phyloP scores from a whole-genome alignment of 2,797 vertebrate genomes.

The Glossophaga mutica region DNA sequence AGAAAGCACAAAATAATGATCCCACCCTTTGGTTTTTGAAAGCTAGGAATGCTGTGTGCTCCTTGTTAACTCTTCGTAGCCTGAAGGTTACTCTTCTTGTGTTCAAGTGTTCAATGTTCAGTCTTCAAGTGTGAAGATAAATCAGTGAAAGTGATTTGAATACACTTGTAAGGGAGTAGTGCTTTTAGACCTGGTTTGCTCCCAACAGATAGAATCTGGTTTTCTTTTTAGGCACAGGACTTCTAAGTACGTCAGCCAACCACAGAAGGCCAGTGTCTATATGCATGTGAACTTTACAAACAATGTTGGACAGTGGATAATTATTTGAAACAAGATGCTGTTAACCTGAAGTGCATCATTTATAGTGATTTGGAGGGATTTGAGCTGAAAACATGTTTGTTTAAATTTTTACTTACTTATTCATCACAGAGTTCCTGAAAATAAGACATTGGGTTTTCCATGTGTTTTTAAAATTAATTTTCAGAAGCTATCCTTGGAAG shows the following conservation, averaged over 20 bases:
- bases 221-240: slow-evolving; percentile 42
- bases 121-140: background rate
- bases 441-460: slow-evolving; percentile 43
- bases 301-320: background rate
- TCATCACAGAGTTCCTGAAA: slow-evolving; percentile 62
- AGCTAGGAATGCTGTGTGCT: slow-evolving; percentile 51
- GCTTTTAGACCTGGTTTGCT: slow-evolving; percentile 29
- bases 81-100: slow-evolving; percentile 32
- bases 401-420: slow-evolving; percentile 57
- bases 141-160: background rate
- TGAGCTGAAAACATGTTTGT: background rate
- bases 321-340: slow-evolving; percentile 13
- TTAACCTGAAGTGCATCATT: slow-evolving; percentile 7
- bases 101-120: background rate
- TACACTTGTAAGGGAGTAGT: background rate
- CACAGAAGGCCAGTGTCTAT: background rate
- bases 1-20: slow-evolving; percentile 49
- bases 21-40: slow-evolving; percentile 51
- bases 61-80: slow-evolving; percentile 46
- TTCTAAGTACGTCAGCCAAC: slow-evolving; percentile 40
- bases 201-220: background rate
- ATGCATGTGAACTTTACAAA: slow-evolving; percentile 31
- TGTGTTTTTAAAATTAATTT: background rate
- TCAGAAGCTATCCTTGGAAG: slow-evolving; percentile 33
- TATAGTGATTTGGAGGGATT: background rate